These are phyloP conservation scores for Hippocampus comes DNA, from an alignment of 2,113 vertebrate genomes.

Conservation along the genomic window DNA sequence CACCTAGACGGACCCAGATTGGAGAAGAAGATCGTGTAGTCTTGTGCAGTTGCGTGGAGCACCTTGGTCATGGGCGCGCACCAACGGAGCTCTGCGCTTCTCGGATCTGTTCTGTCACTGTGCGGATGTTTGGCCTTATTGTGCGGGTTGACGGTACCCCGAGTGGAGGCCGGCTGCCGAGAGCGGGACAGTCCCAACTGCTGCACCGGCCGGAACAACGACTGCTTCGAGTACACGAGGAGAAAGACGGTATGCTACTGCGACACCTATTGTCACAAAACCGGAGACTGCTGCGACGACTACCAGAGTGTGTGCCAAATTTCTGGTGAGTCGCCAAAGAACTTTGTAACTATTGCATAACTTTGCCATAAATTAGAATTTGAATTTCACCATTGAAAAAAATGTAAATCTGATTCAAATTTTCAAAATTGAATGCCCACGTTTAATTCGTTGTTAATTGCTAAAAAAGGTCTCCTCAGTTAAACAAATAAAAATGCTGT, in stretches of 20 bases:
- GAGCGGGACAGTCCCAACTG: constrained; percentile 71
- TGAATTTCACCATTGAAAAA: too few species aligned
- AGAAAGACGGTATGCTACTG: constrained; percentile 78
- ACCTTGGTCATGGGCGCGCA: constrained; percentile 53
- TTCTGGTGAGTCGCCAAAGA: constrained; percentile 71
- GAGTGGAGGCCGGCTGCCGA: constrained; percentile 67
- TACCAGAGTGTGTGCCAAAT: constrained; percentile 72
- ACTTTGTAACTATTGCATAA: neutral
- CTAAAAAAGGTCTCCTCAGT: too few species aligned
- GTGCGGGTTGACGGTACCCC: constrained; percentile 36
- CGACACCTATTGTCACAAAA: constrained; percentile 80
- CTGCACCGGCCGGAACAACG: constrained; percentile 81
- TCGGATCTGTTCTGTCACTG: constrained; percentile 35
- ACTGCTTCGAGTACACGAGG: constrained; percentile 66
- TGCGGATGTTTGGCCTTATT: constrained; percentile 55
- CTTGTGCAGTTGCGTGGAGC: constrained; percentile 8
- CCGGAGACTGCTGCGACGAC: constrained; percentile 83
- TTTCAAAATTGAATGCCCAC: neutral
- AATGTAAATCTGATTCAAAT: too few species aligned
- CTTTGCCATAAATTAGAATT: neutral
- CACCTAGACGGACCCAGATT: neutral
- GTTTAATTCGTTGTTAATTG: neutral
- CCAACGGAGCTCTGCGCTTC: constrained; percentile 44
- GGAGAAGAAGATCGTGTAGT: neutral
- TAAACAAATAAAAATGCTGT: too few species aligned